Base-by-base conservation (phyloP, 2,888 invertebrate species). In the Lasius platythorax region DNA sequence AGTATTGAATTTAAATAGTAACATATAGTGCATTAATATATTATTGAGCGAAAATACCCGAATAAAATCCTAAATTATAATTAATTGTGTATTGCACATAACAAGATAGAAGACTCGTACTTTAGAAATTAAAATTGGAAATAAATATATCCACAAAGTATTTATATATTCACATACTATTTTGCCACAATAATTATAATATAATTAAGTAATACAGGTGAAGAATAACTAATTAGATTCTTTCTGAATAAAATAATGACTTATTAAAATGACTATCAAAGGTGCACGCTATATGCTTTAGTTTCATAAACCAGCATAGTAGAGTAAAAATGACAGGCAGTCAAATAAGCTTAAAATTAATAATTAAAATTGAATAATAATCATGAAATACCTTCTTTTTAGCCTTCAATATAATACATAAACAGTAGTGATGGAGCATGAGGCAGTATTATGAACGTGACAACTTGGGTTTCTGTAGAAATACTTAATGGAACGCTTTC, bases 401-500 rank as follows among this genome's bases (percentile, higher is more conserved):
- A n/a, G n/a, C 5, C 33, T 74, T 61, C 8, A 33, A 11, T 23
- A 3, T 11, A 30, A 61, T 4, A 28, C 33, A 56, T 11, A 33
- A 63, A 1, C 8, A 28, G 37, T 37, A 28, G 37, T 37, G 23
- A 76, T 6, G 12, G 50, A 37, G n/a, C 33, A 43, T 63, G 64
- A 75, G 18, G 4, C 15, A 43, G 4, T 43, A 74, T 74, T n/a
- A 8, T 4, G 28, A 70, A 46, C 28, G 2, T 18, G 43, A 30
- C 12, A 11, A 18, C 12, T 18, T 50, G 3, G 58, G 70, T 61
- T 46, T 23, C 18, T 61, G 18, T 46, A 43, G n/a, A 58, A 82
- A 43, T 83, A 72, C 23, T 85, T 53, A 90, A 15, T 83, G 63
- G 18, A 91, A 94, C 11, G 78, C 89, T 88, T 97, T 97, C 91